Evolutionary conservation across 2,888 invertebrate species (phyloP), one percentile per base, ranked within the genome.

Genomic region (Synanthedon andrenaeformis): DNA sequence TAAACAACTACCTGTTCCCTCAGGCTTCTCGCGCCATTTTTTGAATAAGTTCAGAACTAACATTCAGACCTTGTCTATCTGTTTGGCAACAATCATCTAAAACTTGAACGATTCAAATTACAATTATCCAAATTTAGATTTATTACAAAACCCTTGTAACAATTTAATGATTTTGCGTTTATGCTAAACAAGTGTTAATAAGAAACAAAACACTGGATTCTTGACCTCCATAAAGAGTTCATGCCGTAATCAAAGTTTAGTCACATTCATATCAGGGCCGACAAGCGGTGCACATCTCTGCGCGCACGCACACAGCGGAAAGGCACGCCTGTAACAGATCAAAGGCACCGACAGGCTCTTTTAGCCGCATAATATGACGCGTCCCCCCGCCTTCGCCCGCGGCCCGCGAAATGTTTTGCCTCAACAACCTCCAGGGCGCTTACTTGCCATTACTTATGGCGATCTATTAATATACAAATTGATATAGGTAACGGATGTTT

Each of bases 351-450:
- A 85, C 85, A 86, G 81, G 77, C 84, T 88, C 84, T 83, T 87
- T 86, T 86, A 86, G 85, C 86, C 79, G 84, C 84, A 83, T 87
- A 87, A 88, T 87, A 85, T 86, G 86, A 87, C 84, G 84, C 81
- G 81, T 75, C 76, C 79, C 77, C 79, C 74, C 73, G 78, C 78
- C 66, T 74, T 69, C 74, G 77, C 74, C 69, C 73, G 79, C 81
- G 74, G 80, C 81, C 72, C 80, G 79, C 79, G 79, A 74, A 79
- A 77, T 76, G 69, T 63, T 59, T 67, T 61, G 72, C 72, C 66
- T 48, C 53, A 52, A 49, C 69, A 67, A 77, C 77, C 79, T 78
- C 74, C 73, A 72, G 79, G 80, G 76, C 80, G 77, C 82, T 79
- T 73, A 77, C 82, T 81, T 78, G 83, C 84, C 79, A 84, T 85